Conservation (phyloP, 37 sponge, comb jelly and placozoan species). For the Petrosia ficiformis region DNA sequence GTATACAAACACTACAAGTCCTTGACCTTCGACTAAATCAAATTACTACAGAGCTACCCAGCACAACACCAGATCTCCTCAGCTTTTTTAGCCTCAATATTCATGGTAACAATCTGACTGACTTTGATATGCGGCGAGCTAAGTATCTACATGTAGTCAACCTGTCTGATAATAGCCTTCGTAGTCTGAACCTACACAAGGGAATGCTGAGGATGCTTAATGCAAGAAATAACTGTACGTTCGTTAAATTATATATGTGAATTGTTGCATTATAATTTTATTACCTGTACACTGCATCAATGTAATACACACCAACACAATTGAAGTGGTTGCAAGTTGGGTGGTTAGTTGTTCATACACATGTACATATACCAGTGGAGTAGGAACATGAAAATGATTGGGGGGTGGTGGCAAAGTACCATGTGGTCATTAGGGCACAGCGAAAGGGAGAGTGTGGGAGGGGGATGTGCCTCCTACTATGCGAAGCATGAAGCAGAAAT, state of each 20-base stretch:
- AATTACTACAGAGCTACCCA: constrained; percentile 29
- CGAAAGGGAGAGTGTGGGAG: too few species aligned
- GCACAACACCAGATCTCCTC: constrained; percentile 18
- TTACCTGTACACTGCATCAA: too few species aligned
- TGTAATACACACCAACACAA: too few species aligned
- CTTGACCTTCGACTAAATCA: constrained; percentile 74
- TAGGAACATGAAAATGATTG: too few species aligned
- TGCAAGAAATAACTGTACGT: constrained; percentile 74
- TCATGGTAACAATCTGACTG: constrained; percentile 35
- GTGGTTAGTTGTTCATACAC: too few species aligned
- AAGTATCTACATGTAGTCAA: constrained; percentile 32
- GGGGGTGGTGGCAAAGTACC: too few species aligned
- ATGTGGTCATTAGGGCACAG: too few species aligned
- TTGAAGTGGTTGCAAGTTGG: too few species aligned
- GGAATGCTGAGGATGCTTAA: constrained; percentile 42
- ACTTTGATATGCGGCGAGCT: constrained; percentile 17
- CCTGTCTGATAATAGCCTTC: constrained; percentile 44
- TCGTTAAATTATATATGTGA: neutral
- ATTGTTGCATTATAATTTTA: too few species aligned
- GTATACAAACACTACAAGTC: constrained; percentile 49
- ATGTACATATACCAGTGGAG: too few species aligned
- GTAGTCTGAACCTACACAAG: constrained; percentile 26
- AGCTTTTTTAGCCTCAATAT: constrained; percentile 53
- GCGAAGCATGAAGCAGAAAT: too few species aligned
- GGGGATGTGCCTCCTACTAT: too few species aligned